phyloP scores from a whole-genome alignment of 1,140 invertebrate genomes.

The Agrypnia vestita region DNA sequence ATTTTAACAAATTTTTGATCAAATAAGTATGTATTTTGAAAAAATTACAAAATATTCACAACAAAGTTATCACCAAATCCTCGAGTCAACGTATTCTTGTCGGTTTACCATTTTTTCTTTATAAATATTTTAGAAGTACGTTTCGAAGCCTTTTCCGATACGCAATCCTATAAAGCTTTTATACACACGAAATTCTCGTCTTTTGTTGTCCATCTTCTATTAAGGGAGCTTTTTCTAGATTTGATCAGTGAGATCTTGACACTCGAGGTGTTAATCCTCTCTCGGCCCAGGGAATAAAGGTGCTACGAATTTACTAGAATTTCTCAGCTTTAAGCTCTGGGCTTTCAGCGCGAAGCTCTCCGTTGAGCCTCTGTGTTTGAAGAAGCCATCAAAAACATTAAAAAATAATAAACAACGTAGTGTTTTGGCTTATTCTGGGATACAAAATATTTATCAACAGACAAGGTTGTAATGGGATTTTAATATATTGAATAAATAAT shows the following conservation, averaged over 20 bases:
- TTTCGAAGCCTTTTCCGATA: not conserved
- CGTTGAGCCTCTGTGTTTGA: constrained; percentile 6
- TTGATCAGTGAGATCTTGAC: constrained; percentile 38
- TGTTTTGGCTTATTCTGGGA: no score
- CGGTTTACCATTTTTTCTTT: not conserved
- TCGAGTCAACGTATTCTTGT: not conserved
- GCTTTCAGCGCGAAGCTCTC: constrained; percentile 18
- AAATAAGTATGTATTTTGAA: no score
- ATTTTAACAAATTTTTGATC: no score
- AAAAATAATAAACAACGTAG: constrained; percentile 9
- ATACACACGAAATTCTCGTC: constrained; percentile 6
- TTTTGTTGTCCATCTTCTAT: constrained; percentile 28
- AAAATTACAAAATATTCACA: no score
- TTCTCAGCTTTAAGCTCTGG: constrained; percentile 3
- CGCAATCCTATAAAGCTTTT: constrained; percentile 19
- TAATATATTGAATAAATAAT: not conserved
- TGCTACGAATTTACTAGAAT: constrained; percentile 9
- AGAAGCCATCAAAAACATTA: not conserved
- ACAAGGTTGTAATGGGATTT: not conserved
- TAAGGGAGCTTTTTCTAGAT: constrained; percentile 28
- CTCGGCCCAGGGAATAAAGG: constrained; percentile 33
- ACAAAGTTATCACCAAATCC: not conserved
- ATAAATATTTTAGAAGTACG: not conserved
- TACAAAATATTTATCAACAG: not conserved
- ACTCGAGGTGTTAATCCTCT: constrained; percentile 20